Evolutionary conservation across 2,113 vertebrate genomes (phyloP).

Genomic region (Arvicanthis niloticus): DNA sequence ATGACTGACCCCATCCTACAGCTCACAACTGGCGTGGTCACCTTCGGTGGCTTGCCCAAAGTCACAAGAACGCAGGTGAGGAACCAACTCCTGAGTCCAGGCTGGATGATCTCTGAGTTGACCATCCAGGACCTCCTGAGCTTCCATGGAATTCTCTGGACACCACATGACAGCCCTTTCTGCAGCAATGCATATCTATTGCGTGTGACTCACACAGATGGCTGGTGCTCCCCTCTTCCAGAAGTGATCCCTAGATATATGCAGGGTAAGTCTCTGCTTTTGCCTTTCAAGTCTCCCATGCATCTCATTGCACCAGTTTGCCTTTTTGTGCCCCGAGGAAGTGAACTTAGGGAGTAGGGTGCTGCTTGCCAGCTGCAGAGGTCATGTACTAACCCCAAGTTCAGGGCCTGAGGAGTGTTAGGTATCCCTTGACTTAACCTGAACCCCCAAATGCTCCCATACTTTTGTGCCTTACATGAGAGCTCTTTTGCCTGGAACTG

Average conservation of each 20-base stretch:
- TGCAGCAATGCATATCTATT: fast-evolving
- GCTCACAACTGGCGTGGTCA: neutral
- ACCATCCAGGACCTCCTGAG: too few relatives aligned
- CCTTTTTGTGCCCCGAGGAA: neutral
- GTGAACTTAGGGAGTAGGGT: neutral
- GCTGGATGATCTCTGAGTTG: neutral
- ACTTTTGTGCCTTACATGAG: neutral
- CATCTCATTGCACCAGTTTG: fast-evolving
- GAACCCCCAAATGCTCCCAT: neutral
- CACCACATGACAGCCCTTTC: fast-evolving
- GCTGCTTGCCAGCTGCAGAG: fast-evolving
- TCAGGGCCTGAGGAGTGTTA: fast-evolving
- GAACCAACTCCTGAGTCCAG: neutral
- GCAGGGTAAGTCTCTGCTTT: fast-evolving
- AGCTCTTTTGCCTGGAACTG: neutral
- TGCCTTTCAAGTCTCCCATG: fast-evolving
- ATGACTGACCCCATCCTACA: too few relatives aligned
- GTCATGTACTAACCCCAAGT: too few relatives aligned
- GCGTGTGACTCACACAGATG: fast-evolving
- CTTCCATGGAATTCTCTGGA: neutral
- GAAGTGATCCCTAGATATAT: neutral
- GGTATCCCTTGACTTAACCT: neutral
- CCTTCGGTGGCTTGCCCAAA: neutral
- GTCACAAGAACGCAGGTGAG: neutral
- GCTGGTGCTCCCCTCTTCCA: fast-evolving